Evolutionary conservation across 2,113 vertebrate species (phyloP).

Genomic region (Hippocampus mohnikei): DNA sequence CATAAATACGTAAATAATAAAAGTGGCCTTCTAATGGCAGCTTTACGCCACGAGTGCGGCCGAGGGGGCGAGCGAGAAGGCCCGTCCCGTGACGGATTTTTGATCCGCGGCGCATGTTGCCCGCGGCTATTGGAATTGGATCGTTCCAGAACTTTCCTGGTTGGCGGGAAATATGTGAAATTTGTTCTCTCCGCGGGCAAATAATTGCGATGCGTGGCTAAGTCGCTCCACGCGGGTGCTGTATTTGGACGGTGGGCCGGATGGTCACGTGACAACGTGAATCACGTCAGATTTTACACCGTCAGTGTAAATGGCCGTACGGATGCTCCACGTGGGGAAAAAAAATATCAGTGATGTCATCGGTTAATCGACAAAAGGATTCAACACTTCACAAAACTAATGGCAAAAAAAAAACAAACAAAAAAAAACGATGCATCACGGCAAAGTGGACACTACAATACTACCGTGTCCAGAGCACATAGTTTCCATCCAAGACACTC

Average conservation of each 20-base stretch:
- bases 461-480: too few species aligned
- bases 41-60: slow-evolving; percentile 21
- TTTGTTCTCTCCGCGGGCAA: slow-evolving; percentile 11
- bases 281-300: neutral
- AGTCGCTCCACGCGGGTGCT: slow-evolving; percentile 44
- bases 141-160: slow-evolving; percentile 36
- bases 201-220: slow-evolving; percentile 41
- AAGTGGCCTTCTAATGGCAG: neutral
- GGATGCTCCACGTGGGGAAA: neutral
- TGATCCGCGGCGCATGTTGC: slow-evolving; percentile 28
- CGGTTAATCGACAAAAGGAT: too few species aligned
- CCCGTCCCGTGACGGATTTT: slow-evolving; percentile 28
- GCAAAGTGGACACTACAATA: neutral
- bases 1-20: neutral
- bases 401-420: neutral
- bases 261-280: slow-evolving; percentile 12
- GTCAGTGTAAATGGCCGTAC: neutral
- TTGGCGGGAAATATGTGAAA: slow-evolving; percentile 5
- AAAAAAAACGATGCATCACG: neutral
- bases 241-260: slow-evolving; percentile 16
- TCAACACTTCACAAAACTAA: neutral
- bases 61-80: slow-evolving; percentile 10
- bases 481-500: too few species aligned
- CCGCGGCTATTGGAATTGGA: slow-evolving; percentile 43
- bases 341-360: neutral